Base-by-base conservation (phyloP, 2,113 vertebrate genomes). In the Asarcornis scutulata region DNA sequence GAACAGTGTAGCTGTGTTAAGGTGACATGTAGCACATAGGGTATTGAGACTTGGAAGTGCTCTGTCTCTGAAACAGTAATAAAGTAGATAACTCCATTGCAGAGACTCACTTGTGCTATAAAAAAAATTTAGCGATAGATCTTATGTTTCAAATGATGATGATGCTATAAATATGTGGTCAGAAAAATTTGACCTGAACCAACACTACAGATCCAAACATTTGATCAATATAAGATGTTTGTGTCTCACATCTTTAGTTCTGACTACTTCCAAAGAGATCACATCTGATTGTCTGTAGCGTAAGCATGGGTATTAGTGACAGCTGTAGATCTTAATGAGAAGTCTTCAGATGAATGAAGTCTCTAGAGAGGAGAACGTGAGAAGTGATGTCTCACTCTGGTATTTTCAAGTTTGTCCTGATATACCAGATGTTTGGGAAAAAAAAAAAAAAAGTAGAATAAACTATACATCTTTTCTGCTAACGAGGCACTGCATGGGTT, bases 91-190 rank as follows among this genome's bases (percentile, higher is more conserved):
- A 44, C n/a, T 71, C 27, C 13, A 17, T 46, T 77, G 59, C 59
- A 71, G 34, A 81, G 27, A 23, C 9, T 84, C 71, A 44, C 1
- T 63, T 75, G 29, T 64, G 64, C 53, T 74, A 32, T 29, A 67
- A 75, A 72, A 36, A 36, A 40, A 26, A 14, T 48, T 1, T 55
- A 48, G 15, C 59, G 86, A 6, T 29, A 32, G 48, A 26, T 81
- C 31, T 55, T 59, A 34, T 0, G 0, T 87, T 93, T 91, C 42
- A 26, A 32, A 11, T 75, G 6, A 16, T 2, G 2, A 1, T 32
- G 48, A 58, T 83, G n/a, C 21, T 74, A 12, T 71, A 59, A 86
- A 68, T 27, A 78, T 11, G 5, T 6, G 13, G n/a, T 73, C 71
- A 83, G 44, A 23, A 71, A 93, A 83, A 58, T 14, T 34, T 68